Evolutionary conservation across 2,113 vertebrate species (phyloP).

Genomic region (Sterrhoptilus dennistouni): DNA sequence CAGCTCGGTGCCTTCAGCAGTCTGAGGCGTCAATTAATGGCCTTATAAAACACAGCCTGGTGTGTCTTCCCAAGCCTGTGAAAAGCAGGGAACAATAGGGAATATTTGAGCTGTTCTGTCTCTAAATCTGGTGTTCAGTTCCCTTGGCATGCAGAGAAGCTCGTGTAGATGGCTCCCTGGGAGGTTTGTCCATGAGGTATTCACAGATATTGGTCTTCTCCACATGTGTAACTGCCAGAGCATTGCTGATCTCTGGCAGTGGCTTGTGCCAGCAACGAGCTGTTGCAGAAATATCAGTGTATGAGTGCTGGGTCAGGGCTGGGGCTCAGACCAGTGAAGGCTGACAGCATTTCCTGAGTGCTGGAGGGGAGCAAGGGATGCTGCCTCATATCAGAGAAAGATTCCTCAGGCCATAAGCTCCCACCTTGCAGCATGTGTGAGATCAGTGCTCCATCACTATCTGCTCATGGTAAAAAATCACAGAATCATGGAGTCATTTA

Average conservation of each 20-base stretch:
- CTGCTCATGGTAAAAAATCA: not conserved
- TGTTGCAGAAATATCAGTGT: not conserved
- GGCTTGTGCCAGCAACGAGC: not conserved
- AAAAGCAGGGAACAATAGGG: not conserved
- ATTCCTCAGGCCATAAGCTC: not conserved
- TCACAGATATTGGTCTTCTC: not conserved
- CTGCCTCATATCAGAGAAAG: not conserved
- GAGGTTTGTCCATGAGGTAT: not conserved
- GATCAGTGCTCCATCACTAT: not conserved
- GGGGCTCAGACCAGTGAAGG: not conserved
- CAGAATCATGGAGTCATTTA: not conserved
- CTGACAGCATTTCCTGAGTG: not conserved
- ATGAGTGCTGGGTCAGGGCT: rapidly evolving
- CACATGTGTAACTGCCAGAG: not conserved
- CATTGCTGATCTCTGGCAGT: not conserved
- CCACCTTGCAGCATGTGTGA: rapidly evolving
- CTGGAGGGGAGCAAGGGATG: not conserved
- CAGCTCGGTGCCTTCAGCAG: conserved; percentile 18
- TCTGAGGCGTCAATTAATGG: conserved; percentile 33
- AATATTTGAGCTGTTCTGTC: not conserved
- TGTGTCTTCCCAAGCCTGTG: not conserved
- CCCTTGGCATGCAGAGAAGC: not conserved
- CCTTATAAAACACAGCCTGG: conserved; percentile 18
- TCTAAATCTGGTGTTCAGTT: not conserved
- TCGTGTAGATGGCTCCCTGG: not conserved